Evolutionary conservation across 2,888 invertebrate species (phyloP).

Genomic region (Orthonevra nobilis): DNA sequence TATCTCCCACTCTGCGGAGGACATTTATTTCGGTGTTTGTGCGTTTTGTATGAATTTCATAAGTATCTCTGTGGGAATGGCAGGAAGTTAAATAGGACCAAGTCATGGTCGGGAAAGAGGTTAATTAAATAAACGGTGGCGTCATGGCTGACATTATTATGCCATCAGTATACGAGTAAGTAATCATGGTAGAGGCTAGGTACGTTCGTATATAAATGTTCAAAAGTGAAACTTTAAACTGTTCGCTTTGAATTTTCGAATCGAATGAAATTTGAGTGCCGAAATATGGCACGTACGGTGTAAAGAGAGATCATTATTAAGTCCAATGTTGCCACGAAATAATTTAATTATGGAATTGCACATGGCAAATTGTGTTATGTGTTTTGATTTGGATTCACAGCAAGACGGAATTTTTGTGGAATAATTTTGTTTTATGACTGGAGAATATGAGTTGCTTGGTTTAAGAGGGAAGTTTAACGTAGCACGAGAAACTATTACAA

Average conservation of each 20-base stretch:
- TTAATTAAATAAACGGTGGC: constrained; percentile 61
- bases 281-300: not conserved
- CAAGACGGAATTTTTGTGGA: too few relatives aligned
- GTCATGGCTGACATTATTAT: constrained; percentile 54
- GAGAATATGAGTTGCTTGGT: constrained; percentile 6
- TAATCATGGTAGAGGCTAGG: constrained; percentile 19
- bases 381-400: too few relatives aligned
- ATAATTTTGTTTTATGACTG: constrained; percentile 33
- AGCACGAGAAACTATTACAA: too few relatives aligned
- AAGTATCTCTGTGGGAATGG: not conserved
- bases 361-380: constrained; percentile 38
- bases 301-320: constrained; percentile 33
- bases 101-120: constrained; percentile 33
- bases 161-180: too few relatives aligned
- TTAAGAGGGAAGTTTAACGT: too few relatives aligned
- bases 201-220: too few relatives aligned
- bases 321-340: not conserved
- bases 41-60: constrained; percentile 24
- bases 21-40: constrained; percentile 1
- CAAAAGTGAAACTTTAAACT: constrained; percentile 18
- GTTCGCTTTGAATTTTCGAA: not conserved
- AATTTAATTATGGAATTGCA: constrained; percentile 49
- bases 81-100: constrained; percentile 37
- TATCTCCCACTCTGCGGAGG: constrained; percentile 8
- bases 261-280: not conserved